Evolutionary conservation across 2,113 vertebrate species (phyloP), one percentile per base, ranked within the genome.

Genomic region (Callorhinus ursinus): DNA sequence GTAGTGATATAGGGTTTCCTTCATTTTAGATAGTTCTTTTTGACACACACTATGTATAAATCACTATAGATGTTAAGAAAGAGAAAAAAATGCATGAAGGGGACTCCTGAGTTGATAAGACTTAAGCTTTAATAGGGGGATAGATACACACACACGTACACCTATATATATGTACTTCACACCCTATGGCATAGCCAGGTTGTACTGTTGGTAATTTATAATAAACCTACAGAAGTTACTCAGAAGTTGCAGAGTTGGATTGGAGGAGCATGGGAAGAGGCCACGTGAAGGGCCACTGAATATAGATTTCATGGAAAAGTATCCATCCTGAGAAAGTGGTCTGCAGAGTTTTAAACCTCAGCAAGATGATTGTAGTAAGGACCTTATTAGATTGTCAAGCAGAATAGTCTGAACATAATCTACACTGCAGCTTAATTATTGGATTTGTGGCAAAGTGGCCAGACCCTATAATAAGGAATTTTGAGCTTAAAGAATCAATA

Each of bases 1-100:
- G 13, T 71, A 63, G 42, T 69, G 9, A 84, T 88, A 14, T 0
- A 51, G 57, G 1, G 67, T 93, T 95, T 88, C 59, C 69, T n/a
- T 97, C 46, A 76, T 76, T 88, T 95, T 49, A 67, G 72, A 8
- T 81, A 26, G 72, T 88, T 84, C 36, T 89, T 90, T 95, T 96
- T 83, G 65, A 72, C 28, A 84, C 2, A n/a, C 2, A 81, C 4
- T 80, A 7, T 87, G 14, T 94, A 26, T 61, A 95, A 93, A 93
- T 91, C 14, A 88, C 15, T 79, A 79, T 92, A 74, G 63, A 76
- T 72, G 11, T 53, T 83, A 94, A 90, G 42, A 53, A 80, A 33
- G 61, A 61, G 63, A 4, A 19, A 80, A 81, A 81, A 83, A 7
- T 65, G 7, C 65, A 2, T 49, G 42, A 80, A 81, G 49, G 92